These are phyloP conservation scores for Pavo muticus DNA, from an alignment of 2,113 vertebrate species.

Conservation along the genomic window DNA sequence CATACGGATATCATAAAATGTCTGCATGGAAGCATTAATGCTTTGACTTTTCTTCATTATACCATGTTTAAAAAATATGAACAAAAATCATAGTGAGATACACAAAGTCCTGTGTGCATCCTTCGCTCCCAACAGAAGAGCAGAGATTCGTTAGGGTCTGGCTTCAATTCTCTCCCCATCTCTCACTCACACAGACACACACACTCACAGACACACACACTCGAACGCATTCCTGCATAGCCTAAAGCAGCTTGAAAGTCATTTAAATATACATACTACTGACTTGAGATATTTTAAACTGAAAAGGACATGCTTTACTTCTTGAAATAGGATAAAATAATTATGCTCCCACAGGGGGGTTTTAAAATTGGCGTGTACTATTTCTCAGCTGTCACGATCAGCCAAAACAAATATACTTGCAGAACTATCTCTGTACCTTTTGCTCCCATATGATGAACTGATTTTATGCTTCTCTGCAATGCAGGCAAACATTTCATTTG, in stretches of 20 bases:
- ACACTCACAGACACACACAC: background rate
- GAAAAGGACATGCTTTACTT: background rate
- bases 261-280: background rate
- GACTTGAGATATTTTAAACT: constrained; percentile 7
- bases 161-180: background rate
- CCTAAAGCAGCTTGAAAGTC: background rate
- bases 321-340: constrained; percentile 40
- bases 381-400: constrained; percentile 35
- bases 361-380: constrained; percentile 26
- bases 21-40: background rate
- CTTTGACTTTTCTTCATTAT: background rate
- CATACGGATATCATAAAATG: background rate
- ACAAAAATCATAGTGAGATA: background rate
- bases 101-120: background rate
- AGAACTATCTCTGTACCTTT: background rate
- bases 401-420: constrained; percentile 24
- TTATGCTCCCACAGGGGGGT: background rate
- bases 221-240: background rate
- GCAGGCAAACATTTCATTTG: constrained; percentile 56
- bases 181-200: background rate
- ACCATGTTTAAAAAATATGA: background rate
- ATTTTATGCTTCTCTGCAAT: constrained; percentile 64
- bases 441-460: background rate
- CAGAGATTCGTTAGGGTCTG: background rate
- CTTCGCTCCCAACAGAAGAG: background rate